These are phyloP conservation scores for Hapalemur alaotrensis DNA, from an alignment of 2,797 vertebrate species.

Conservation along the genomic window DNA sequence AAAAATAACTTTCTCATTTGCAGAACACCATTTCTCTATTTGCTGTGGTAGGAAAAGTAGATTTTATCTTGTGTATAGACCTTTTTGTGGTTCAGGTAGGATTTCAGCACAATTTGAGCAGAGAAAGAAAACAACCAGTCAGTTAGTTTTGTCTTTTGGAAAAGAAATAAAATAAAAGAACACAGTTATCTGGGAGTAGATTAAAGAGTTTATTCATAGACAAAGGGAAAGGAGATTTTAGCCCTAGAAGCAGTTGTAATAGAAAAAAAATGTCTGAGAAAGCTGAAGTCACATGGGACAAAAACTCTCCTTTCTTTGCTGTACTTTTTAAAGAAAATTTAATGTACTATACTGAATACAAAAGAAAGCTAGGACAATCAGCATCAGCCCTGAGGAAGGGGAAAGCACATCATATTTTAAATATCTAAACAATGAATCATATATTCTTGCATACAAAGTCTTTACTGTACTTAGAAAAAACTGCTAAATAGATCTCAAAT, in stretches of 20 bases:
- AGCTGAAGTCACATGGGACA: background rate
- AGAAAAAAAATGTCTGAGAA: background rate
- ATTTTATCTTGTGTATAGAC: background rate
- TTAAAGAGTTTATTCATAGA: constrained; percentile 15
- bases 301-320: background rate
- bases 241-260: background rate
- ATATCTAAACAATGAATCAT: background rate
- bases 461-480: background rate
- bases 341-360: background rate
- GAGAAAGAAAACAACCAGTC: background rate
- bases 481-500: constrained; percentile 11
- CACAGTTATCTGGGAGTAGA: background rate
- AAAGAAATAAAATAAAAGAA: constrained; percentile 5
- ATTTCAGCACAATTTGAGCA: constrained; percentile 14
- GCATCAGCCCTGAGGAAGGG: background rate
- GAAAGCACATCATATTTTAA: background rate
- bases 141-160: background rate
- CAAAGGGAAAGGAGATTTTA: background rate
- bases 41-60: background rate
- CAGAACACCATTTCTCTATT: background rate
- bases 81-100: background rate
- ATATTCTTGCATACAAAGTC: background rate
- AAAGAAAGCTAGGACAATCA: background rate
- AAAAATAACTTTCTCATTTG: constrained; percentile 11
- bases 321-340: background rate